A percentile compares a stretch with the other conserved stretches of the same genome.
phyloP scores from a whole-genome alignment of 2,888 invertebrate species.

The Leucophenga montana region DNA sequence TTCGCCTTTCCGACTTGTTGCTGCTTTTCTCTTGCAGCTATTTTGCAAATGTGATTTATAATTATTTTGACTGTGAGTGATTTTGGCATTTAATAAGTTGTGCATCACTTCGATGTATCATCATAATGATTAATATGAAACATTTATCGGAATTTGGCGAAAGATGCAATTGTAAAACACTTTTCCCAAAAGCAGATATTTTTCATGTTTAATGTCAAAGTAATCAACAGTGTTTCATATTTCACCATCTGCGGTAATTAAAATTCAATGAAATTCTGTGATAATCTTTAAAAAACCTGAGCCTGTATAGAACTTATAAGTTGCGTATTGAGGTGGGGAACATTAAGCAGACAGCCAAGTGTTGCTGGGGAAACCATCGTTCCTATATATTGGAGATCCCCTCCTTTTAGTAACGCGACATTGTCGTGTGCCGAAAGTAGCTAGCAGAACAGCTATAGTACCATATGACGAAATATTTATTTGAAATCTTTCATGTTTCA shows the following conservation, averaged over 20 bases:
- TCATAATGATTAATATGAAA: no score
- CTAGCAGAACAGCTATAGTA: constrained; percentile 10
- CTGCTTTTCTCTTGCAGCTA: background rate
- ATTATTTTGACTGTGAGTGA: constrained; percentile 4
- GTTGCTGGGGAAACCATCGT: no score
- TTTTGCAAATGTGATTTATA: no score
- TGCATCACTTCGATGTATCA: no score
- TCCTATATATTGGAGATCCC: no score
- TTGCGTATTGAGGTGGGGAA: no score
- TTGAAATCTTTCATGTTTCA: constrained; percentile 66
- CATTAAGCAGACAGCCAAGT: no score
- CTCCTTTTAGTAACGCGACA: background rate
- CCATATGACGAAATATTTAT: constrained; percentile 65
- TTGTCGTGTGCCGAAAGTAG: constrained; percentile 17
- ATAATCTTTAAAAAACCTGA: background rate
- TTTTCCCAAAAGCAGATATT: no score
- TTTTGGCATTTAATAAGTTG: no score
- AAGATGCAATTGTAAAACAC: no score
- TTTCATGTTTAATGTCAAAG: constrained; percentile 23
- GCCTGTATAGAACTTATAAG: no score
- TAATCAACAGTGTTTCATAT: constrained; percentile 22
- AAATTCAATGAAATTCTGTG: background rate
- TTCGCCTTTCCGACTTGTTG: background rate
- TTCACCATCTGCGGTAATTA: background rate
- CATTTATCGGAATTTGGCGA: no score